Conservation (phyloP, 1,140 invertebrate genomes). For the Laupala kohalensis region DNA sequence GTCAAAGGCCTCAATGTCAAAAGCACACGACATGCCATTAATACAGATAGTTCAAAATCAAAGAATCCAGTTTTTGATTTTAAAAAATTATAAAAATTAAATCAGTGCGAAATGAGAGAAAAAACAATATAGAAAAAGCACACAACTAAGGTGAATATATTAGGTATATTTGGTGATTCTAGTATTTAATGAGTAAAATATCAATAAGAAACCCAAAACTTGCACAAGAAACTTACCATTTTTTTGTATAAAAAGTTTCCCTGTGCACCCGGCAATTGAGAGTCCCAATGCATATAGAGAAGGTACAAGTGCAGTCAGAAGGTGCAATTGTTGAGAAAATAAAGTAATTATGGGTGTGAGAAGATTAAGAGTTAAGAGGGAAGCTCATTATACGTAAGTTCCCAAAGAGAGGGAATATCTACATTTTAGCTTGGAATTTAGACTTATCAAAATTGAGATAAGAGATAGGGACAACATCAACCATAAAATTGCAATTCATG, state of each 20-base stretch:
- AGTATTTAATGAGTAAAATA: slow-evolving; percentile 8
- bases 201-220: slow-evolving; percentile 12
- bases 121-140: slow-evolving; percentile 6
- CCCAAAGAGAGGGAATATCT: slow-evolving; percentile 4
- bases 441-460: slow-evolving; percentile 3
- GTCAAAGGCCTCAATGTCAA: background rate
- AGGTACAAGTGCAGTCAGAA: slow-evolving; percentile 17
- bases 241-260: slow-evolving; percentile 19
- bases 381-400: slow-evolving; percentile 3
- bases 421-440: slow-evolving; percentile 7
- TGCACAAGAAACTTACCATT: slow-evolving; percentile 17
- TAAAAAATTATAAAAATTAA: background rate
- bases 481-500: background rate
- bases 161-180: slow-evolving; percentile 12
- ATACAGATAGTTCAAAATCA: background rate
- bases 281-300: slow-evolving; percentile 17
- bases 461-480: slow-evolving; percentile 2
- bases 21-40: slow-evolving; percentile 6
- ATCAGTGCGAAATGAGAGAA: background rate
- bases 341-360: slow-evolving; percentile 6
- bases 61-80: background rate
- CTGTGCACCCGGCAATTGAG: slow-evolving; percentile 17
- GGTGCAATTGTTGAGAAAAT: slow-evolving; percentile 15
- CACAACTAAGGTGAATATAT: slow-evolving; percentile 13
- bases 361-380: slow-evolving; percentile 11